Percentiles rank a stretch among this genome's conserved stretches.
phyloP scores from a whole-genome alignment of 1,140 invertebrate genomes.

The Apis cerana region DNA sequence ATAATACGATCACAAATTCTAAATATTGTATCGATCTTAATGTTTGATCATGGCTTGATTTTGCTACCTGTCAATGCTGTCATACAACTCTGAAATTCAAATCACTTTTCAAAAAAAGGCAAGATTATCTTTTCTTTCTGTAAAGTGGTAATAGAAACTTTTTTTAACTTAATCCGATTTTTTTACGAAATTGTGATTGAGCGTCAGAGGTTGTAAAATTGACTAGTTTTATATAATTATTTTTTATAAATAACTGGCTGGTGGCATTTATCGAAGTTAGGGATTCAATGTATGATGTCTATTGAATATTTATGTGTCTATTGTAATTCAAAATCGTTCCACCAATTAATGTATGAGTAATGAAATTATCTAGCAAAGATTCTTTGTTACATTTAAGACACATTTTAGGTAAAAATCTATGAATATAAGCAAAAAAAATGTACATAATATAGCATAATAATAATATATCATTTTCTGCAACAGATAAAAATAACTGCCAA shows the following conservation, averaged over 20 bases:
- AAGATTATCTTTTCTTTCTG: slow-evolving; percentile 60
- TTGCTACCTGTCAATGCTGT: slow-evolving; percentile 75
- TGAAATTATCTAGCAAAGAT: neutral
- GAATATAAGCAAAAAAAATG: slow-evolving; percentile 17
- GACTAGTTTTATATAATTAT: slow-evolving; percentile 82
- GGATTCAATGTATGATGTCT: slow-evolving; percentile 52
- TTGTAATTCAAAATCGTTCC: slow-evolving; percentile 18
- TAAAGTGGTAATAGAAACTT: slow-evolving; percentile 44
- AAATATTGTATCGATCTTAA: slow-evolving; percentile 61
- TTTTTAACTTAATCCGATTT: slow-evolving; percentile 65
- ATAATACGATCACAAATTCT: slow-evolving; percentile 54
- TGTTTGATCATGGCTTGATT: slow-evolving; percentile 78
- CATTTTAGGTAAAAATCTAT: slow-evolving; percentile 14
- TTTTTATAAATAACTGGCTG: slow-evolving; percentile 81
- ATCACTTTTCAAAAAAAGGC: slow-evolving; percentile 65
- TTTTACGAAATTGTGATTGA: slow-evolving; percentile 77
- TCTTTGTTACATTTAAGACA: slow-evolving; percentile 26
- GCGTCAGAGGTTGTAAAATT: slow-evolving; percentile 79
- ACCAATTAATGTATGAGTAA: slow-evolving; percentile 21
- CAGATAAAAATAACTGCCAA: slow-evolving; percentile 49
- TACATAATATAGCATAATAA: slow-evolving; percentile 31
- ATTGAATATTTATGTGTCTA: slow-evolving; percentile 40
- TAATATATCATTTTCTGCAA: slow-evolving; percentile 24
- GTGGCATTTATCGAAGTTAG: slow-evolving; percentile 62
- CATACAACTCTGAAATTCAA: slow-evolving; percentile 80